Conservation (phyloP, 2,888 invertebrate species). For the Agelastica alni region DNA sequence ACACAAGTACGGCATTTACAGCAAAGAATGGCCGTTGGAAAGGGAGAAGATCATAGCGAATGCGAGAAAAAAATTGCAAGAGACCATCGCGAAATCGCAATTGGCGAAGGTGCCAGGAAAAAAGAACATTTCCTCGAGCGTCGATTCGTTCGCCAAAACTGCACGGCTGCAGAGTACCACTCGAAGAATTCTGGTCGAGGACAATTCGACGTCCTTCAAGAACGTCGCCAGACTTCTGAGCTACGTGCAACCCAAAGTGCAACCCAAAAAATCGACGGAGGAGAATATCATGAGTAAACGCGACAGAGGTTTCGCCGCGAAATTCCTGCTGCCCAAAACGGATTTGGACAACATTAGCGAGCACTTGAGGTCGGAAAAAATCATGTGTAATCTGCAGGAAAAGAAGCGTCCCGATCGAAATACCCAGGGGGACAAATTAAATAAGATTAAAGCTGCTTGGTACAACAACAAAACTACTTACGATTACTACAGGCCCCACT, state of each 20-base stretch:
- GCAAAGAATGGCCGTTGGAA: conserved; percentile 51
- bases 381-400: neutral
- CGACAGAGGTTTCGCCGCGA: neutral
- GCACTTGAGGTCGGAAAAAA: neutral
- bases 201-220: conserved; percentile 25
- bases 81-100: conserved; percentile 31
- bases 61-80: conserved; percentile 33
- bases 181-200: conserved; percentile 15
- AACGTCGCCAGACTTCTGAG: conserved; percentile 33
- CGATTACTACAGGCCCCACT: neutral
- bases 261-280: neutral
- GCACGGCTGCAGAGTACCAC: conserved; percentile 9
- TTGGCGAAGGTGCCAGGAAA: conserved; percentile 26
- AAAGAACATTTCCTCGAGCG: conserved; percentile 29
- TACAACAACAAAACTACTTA: conserved; percentile 4
- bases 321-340: no score
- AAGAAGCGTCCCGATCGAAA: neutral
- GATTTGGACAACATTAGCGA: neutral
- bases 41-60: conserved; percentile 40
- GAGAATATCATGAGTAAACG: neutral
- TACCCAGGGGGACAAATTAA: conserved; percentile 39
- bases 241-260: neutral
- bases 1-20: conserved; percentile 59
- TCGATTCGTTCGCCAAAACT: conserved; percentile 29
- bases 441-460: conserved; percentile 35